Base-by-base conservation (phyloP, 2,113 vertebrate genomes). In the Myodes glareolus region DNA sequence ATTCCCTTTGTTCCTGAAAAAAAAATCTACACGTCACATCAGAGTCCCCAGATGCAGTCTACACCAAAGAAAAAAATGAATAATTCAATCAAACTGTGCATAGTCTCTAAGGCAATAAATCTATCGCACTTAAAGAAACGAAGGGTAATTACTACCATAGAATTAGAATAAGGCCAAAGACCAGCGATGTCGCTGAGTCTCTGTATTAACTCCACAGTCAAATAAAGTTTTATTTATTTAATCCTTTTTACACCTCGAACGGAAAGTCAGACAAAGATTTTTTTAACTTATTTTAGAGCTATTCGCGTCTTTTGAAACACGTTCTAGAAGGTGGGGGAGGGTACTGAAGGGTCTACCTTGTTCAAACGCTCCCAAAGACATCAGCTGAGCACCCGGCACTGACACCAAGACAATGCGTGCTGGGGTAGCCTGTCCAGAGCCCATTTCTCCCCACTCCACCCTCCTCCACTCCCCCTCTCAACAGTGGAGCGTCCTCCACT, bases 1-100 rank as follows among this genome's bases (percentile, higher is more conserved):
- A 99, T 99, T 99, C 99, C 98, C 99, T 99, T 99, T 99, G 99
- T 99, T 99, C 99, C 98, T 99, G 99, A 97, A 98, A 98, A 98
- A 98, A 98, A 98, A 99, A 98, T 98, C 99, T 98, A 98, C 98
- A 99, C 99, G 98, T 99, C 99, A 99, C 98, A 99, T 99, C 99
- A 99, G 98, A 98, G 99, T 99, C 99, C 98, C 98, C 98, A 98
- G 98, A 99, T 99, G 98, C 98, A 98, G 98, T 98, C 98, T 99
- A 98, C 98, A 99, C 98, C 98, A 99, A 99, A 99, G 98, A 98
- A 99, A 98, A 99, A 98, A 99, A 99, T 99, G 98, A 99, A 99
- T 99, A 99, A 99, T 99, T 99, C 98, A 99, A 98, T 99, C 98
- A 99, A 99, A 98, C 98, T 98, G 98, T 98, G 98, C 98, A 98